phyloP scores from a whole-genome alignment of 2,888 invertebrate species.

The Gibbula magus region DNA sequence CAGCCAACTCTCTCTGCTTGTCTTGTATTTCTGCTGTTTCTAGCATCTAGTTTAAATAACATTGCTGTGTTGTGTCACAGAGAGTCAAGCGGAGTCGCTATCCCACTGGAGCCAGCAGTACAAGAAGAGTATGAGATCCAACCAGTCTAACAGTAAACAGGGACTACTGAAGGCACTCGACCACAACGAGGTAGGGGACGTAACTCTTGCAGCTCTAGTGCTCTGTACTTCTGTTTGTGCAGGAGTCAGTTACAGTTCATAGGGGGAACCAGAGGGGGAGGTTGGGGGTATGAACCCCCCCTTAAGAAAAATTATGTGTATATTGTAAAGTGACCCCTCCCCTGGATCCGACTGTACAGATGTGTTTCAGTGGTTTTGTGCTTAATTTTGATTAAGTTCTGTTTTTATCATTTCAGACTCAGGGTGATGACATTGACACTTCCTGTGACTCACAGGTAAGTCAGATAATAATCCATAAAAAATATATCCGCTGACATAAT shows the following conservation, averaged over 20 bases:
- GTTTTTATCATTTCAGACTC: conserved; percentile 7
- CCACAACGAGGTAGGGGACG: conserved; percentile 44
- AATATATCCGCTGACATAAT: too few species aligned
- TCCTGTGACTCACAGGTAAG: not conserved
- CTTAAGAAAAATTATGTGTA: too few species aligned
- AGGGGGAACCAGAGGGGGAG: too few species aligned
- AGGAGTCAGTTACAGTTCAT: not conserved
- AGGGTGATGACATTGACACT: not conserved
- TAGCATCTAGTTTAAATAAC: too few species aligned
- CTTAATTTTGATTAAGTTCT: not conserved
- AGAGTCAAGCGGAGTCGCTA: not conserved
- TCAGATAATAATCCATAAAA: too few species aligned
- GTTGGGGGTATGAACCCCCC: too few species aligned
- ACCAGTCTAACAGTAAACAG: conserved; percentile 28
- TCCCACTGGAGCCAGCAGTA: not conserved
- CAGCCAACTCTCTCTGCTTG: too few species aligned
- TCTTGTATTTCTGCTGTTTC: too few species aligned
- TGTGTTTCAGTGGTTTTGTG: too few species aligned
- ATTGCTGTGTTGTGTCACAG: not conserved
- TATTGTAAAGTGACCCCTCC: too few species aligned
- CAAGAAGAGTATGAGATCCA: not conserved
- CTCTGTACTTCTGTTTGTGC: not conserved
- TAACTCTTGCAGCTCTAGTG: conserved; percentile 1
- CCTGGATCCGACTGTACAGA: too few species aligned
- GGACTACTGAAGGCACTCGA: conserved; percentile 52